A percentile compares a stretch with the other conserved stretches of the same genome.
Evolutionary conservation across 2,113 vertebrate genomes (phyloP).

Genomic region (Microtus richardsoni): DNA sequence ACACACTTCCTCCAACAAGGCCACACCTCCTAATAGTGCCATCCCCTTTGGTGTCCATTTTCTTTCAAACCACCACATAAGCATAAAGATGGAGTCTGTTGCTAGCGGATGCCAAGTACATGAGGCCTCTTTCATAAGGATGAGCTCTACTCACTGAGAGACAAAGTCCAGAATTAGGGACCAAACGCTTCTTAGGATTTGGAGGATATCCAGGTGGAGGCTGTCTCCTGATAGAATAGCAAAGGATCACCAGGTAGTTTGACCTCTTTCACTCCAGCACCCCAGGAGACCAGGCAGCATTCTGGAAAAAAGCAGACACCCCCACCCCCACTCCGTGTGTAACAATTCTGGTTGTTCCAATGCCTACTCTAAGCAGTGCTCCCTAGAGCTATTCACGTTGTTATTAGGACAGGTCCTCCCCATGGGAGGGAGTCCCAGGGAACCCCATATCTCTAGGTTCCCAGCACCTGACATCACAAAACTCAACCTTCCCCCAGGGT

Average conservation of each 20-base stretch:
- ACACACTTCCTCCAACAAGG: neutral
- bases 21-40: neutral
- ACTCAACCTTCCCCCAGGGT: neutral
- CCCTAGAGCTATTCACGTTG: neutral
- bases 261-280: neutral
- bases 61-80: neutral
- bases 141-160: neutral
- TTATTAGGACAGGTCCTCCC: too few relatives aligned
- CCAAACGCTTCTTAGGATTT: neutral
- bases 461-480: too few relatives aligned
- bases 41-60: neutral
- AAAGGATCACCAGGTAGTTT: neutral
- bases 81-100: neutral
- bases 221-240: neutral
- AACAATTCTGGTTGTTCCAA: neutral
- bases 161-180: neutral
- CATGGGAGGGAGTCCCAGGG: neutral
- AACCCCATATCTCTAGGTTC: neutral
- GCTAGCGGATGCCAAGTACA: neutral
- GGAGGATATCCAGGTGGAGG: neutral
- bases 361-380: neutral
- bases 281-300: neutral
- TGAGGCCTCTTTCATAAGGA: neutral
- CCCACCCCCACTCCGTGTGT: neutral
- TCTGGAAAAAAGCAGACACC: neutral